phyloP scores from a whole-genome alignment of 2,888 invertebrate genomes.

The Cryptocephalus primarius region DNA sequence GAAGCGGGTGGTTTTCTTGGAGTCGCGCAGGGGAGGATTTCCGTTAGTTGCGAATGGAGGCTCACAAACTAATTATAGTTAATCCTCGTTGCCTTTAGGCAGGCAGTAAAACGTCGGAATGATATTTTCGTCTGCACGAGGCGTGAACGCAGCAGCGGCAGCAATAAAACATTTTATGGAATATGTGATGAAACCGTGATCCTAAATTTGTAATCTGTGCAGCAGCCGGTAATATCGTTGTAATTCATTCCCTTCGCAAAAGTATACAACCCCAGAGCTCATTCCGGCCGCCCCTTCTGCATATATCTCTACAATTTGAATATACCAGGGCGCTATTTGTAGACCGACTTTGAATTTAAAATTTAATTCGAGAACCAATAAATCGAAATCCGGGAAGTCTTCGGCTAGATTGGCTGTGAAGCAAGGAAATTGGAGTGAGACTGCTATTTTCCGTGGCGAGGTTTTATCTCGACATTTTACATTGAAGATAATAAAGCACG shows the following conservation, averaged over 20 bases:
- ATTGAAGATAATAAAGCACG: neutral
- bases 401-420: slow-evolving; percentile 20
- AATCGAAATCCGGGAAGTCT: slow-evolving; percentile 23
- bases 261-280: slow-evolving; percentile 6
- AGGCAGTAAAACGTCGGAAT: too few species aligned
- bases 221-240: slow-evolving; percentile 13
- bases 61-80: too few species aligned
- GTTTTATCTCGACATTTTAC: slow-evolving; percentile 1
- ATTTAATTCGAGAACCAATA: slow-evolving; percentile 25
- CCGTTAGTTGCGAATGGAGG: too few species aligned
- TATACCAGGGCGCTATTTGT: slow-evolving; percentile 13
- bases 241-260: slow-evolving; percentile 16
- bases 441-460: neutral
- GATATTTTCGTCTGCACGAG: too few species aligned
- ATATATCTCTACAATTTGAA: slow-evolving; percentile 17
- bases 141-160: neutral
- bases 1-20: too few species aligned
- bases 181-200: slow-evolving; percentile 1
- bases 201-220: slow-evolving; percentile 8
- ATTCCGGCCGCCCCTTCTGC: slow-evolving; percentile 7
- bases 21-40: too few species aligned
- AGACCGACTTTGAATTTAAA: slow-evolving; percentile 25
- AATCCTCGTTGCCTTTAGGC: too few species aligned
- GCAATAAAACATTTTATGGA: neutral
- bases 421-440: slow-evolving; percentile 9